Evolutionary conservation across 2,888 invertebrate genomes (phyloP).

Genomic region (Pristionchus mayeri): DNA sequence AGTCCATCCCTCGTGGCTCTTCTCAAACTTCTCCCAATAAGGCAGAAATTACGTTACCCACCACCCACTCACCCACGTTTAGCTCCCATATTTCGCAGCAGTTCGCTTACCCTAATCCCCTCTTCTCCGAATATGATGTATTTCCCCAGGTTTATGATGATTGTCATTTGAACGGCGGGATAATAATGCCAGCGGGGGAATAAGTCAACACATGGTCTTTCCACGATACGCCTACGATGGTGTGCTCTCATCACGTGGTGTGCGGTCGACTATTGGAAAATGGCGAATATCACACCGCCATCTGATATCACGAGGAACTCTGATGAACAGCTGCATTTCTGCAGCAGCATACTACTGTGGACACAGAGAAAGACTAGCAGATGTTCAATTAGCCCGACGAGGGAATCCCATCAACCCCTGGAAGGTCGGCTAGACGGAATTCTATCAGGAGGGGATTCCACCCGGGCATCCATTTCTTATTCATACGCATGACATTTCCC

Average conservation of each 20-base stretch:
- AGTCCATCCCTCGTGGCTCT: neutral
- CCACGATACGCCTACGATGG: too few species aligned
- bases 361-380: too few species aligned
- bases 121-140: too few species aligned
- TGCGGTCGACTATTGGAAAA: too few species aligned
- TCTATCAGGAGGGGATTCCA: neutral
- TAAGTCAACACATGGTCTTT: too few species aligned
- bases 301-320: too few species aligned
- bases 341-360: neutral
- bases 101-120: too few species aligned
- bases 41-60: neutral
- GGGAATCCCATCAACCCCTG: too few species aligned
- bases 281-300: too few species aligned
- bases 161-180: neutral
- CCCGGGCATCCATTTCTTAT: neutral
- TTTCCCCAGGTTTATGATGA: neutral
- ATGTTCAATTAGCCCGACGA: too few species aligned
- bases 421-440: neutral
- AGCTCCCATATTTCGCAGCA: neutral
- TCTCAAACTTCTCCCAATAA: neutral
- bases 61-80: neutral
- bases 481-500: constrained; percentile 30
- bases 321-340: too few species aligned
- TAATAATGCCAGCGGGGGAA: neutral
- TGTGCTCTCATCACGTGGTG: too few species aligned